These are phyloP conservation scores for Epinotia brunnichana DNA, from an alignment of 2,888 invertebrate genomes.

Conservation along the genomic window DNA sequence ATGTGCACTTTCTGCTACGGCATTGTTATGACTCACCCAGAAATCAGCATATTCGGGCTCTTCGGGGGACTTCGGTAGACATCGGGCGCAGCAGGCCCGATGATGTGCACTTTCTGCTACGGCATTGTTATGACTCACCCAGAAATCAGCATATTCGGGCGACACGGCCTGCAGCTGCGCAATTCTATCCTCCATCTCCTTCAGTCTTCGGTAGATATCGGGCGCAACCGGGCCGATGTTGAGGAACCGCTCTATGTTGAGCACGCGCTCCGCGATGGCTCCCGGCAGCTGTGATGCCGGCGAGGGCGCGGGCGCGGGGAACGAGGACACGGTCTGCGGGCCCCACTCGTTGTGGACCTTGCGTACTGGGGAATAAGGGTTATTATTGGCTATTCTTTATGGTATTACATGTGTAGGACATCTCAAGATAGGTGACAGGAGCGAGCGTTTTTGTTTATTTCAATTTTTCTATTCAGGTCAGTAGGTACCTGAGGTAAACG, in stretches of 20 bases:
- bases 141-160: slow-evolving; percentile 90
- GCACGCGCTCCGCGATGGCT: slow-evolving; percentile 87
- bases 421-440: no score
- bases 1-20: slow-evolving; percentile 17
- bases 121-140: slow-evolving; percentile 67
- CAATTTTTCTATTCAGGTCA: no score
- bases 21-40: slow-evolving; percentile 63
- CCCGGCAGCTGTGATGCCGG: slow-evolving; percentile 70
- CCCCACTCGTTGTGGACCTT: slow-evolving; percentile 88
- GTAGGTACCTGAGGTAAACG: no score
- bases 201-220: slow-evolving; percentile 87
- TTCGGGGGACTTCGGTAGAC: no score
- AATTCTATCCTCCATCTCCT: slow-evolving; percentile 89
- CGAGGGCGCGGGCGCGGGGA: slow-evolving; percentile 49
- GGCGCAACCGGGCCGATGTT: slow-evolving; percentile 82
- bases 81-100: no score
- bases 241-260: slow-evolving; percentile 86
- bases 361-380: slow-evolving; percentile 79
- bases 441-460: no score
- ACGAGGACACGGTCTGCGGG: slow-evolving; percentile 80
- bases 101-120: slow-evolving; percentile 19
- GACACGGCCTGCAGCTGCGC: slow-evolving; percentile 89
- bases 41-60: slow-evolving; percentile 91
- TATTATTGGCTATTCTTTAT: neutral
- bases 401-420: neutral